Evolutionary conservation across 2,797 vertebrate species (phyloP), one percentile per base, ranked within the genome.

Genomic region (Xiphorhynchus erythropygius): DNA sequence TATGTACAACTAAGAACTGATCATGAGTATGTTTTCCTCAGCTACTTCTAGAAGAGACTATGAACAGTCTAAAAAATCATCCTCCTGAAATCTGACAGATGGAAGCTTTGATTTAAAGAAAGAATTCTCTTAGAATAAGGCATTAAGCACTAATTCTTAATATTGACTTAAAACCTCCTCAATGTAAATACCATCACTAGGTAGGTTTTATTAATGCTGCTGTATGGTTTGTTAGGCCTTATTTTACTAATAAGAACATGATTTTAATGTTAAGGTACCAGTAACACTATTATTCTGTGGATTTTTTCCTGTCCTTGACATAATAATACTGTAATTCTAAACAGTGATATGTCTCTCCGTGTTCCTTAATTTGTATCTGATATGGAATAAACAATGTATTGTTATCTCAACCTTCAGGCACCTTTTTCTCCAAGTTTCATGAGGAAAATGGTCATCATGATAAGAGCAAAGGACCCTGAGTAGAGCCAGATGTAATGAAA

Each of bases 61-160:
- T 35, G 41, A 49, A n/a, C 8, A 22, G 41, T 5, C 18, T 55
- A 28, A 75, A 88, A 50, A 63, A 30, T 75, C 17, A 11, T 7
- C 4, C 8, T 60, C 17, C 8, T 46, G 18, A 50, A 73, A 64
- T 76, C 32, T 78, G 57, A 47, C 47, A 14, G 12, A 27, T 49
- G 47, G 21, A 55, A 25, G 18, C 10, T 49, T 44, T 49, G 7
- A n/a, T 87, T 91, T 79, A 65, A 79, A 85, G 69, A 91, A 78
- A 74, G 62, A 7, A 89, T 84, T 69, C 33, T 97, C 94, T 97
- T 95, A 93, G 80, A 91, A 37, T 60, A 95, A 94, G 73, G 70
- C 84, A 97, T 97, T 98, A 97, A 96, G 83, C 68, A 93, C 68
- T 97, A 96, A 97, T 97, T 98, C 91, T 89, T 94, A 69, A 80